Percentiles rank a stretch among this genome's conserved stretches.
phyloP scores from a whole-genome alignment of 2,113 vertebrate genomes.

The Cercocebus atys region DNA sequence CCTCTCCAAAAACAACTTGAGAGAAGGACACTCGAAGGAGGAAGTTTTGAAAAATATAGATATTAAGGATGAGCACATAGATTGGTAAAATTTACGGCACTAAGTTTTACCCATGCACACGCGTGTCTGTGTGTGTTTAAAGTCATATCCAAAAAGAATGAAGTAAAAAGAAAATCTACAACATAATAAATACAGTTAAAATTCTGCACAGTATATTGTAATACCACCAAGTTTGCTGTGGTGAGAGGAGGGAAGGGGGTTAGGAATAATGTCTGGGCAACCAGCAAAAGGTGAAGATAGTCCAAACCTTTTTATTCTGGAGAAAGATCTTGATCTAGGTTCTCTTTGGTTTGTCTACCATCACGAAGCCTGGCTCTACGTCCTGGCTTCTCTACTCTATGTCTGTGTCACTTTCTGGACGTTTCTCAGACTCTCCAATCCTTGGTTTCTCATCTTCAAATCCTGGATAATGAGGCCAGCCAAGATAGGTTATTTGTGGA shows the following conservation, averaged over 20 bases:
- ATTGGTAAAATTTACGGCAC: neutral
- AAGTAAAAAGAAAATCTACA: neutral
- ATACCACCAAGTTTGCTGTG: neutral
- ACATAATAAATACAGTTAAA: neutral
- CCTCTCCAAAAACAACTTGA: neutral
- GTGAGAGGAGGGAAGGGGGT: fast-evolving
- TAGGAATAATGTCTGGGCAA: neutral
- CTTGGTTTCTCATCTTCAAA: neutral
- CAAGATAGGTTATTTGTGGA: neutral
- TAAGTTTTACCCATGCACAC: neutral
- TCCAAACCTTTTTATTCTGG: neutral
- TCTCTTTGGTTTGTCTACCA: neutral
- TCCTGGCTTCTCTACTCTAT: neutral
- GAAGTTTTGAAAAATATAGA: neutral
- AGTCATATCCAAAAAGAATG: neutral
- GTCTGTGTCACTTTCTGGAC: neutral
- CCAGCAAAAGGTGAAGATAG: neutral
- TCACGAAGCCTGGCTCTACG: neutral
- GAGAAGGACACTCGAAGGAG: neutral
- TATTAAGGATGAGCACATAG: neutral
- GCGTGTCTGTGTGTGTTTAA: neutral
- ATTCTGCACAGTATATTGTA: neutral
- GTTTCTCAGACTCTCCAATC: neutral
- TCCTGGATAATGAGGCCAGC: neutral
- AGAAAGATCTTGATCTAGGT: neutral